Evolutionary conservation across 2,113 vertebrate genomes (phyloP), one percentile per base, ranked within the genome.

Genomic region (Leiothrix lutea): DNA sequence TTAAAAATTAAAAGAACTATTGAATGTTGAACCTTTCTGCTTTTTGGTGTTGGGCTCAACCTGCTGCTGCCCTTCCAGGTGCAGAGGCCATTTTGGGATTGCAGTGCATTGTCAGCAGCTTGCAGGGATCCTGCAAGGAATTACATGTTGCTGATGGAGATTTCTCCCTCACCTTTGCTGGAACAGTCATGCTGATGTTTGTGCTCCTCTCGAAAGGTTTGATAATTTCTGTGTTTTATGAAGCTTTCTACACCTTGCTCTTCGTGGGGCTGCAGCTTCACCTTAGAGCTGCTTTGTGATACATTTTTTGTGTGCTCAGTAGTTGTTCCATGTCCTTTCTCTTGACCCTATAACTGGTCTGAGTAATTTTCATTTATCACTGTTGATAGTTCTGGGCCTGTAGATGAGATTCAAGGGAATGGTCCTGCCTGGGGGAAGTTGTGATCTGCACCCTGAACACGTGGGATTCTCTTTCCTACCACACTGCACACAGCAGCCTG

Each of bases 241-340:
- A 35, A 56, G 44, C 5, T 36, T 14, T 12, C 21, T 42, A 0
- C 28, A 14, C 31, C 40, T 54, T 0, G 0, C 11, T 67, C 7
- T 69, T 65, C 9, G 0, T 3, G 26, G 57, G 23, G 48, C 58
- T 73, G 62, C 36, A 61, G 28, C 45, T 83, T 40, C n/a, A 7
- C 17, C 1, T 53, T 16, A 3, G 40, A 11, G 45, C 40, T 53
- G 36, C 36, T 83, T 69, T 70, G 9, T 9, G 24, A 22, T 31
- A 5, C 3, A 6, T 57, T 72, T 65, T 77, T 16, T 53, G 23
- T 25, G 23, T 14, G 5, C 16, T 40, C 67, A 28, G 18, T 7
- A 14, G 19, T 22, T 61, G 14, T 12, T 74, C 19, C 1, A 0
- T 12, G 18, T 22, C 48, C 29, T 64, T 86, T 69, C 48, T 77